These are phyloP conservation scores for Platygyra sinensis DNA, from an alignment of 64 coral and sea anemone species.

Conservation along the genomic window DNA sequence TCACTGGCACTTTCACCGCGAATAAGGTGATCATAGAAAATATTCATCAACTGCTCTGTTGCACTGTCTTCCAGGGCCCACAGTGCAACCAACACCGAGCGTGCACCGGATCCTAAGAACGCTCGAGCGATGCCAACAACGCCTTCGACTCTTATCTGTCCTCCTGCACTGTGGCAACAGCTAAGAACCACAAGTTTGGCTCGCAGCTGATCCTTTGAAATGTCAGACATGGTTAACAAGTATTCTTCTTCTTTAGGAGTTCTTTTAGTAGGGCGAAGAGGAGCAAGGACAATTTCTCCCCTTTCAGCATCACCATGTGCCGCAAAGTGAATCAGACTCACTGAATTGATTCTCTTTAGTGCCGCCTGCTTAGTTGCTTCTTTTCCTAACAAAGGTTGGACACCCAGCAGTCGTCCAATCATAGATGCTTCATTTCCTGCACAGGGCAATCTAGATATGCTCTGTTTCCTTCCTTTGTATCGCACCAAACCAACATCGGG, in stretches of 20 bases:
- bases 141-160: not conserved
- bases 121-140: constrained; percentile 13
- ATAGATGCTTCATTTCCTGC: constrained; percentile 12
- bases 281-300: constrained; percentile 32
- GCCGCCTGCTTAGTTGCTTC: constrained; percentile 23
- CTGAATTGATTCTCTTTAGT: not conserved
- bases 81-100: constrained; percentile 3
- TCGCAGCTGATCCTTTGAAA: not conserved
- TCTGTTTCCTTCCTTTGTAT: not conserved
- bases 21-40: not conserved
- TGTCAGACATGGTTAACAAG: constrained; percentile 28
- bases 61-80: not conserved
- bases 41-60: constrained; percentile 23
- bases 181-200: not conserved
- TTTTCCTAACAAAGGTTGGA: not conserved
- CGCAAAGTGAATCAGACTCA: constrained; percentile 35
- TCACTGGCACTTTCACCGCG: not conserved
- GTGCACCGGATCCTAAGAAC: constrained; percentile 4
- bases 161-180: not conserved
- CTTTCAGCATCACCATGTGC: constrained; percentile 22
- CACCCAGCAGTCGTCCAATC: constrained; percentile 12
- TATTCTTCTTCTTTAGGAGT: not conserved
- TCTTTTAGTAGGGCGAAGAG: not conserved
- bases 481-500: constrained; percentile 25
- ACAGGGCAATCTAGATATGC: not conserved